These are phyloP conservation scores for Epistrophella euchroma DNA, from an alignment of 2,888 invertebrate genomes.

Conservation along the genomic window DNA sequence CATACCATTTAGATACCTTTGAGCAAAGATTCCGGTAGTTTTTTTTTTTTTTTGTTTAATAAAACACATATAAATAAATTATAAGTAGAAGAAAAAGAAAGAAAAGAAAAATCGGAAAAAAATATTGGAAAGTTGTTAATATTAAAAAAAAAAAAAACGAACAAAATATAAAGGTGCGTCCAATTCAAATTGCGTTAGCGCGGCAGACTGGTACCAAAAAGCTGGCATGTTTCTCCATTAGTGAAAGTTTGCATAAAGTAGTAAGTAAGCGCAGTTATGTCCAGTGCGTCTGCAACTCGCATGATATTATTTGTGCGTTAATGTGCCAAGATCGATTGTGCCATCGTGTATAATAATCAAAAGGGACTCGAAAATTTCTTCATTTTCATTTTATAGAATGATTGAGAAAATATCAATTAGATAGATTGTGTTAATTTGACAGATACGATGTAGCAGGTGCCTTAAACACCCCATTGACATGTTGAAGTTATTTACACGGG, in stretches of 20 bases:
- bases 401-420: constrained; percentile 57
- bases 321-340: constrained; percentile 36
- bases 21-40: constrained; percentile 3
- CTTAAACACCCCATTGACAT: background rate
- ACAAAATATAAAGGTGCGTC: constrained; percentile 71
- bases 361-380: constrained; percentile 63
- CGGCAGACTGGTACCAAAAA: constrained; percentile 26
- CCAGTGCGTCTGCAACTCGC: constrained; percentile 32
- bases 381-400: constrained; percentile 28
- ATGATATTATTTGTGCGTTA: constrained; percentile 49
- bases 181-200: constrained; percentile 69
- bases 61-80: constrained; percentile 41
- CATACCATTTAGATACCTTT: background rate
- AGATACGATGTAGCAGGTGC: constrained; percentile 18
- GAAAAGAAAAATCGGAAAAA: constrained; percentile 37
- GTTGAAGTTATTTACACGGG: background rate
- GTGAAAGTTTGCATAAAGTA: constrained; percentile 63
- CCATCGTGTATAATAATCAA: constrained; percentile 39
- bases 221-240: constrained; percentile 48
- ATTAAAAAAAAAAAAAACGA: background rate
- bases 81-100: constrained; percentile 25
- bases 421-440: constrained; percentile 48
- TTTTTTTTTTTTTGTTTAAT: constrained; percentile 10
- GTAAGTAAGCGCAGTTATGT: constrained; percentile 6
- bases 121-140: constrained; percentile 71